phyloP scores from a whole-genome alignment of 2,797 vertebrate species.

The Premnoplex brunnescens region DNA sequence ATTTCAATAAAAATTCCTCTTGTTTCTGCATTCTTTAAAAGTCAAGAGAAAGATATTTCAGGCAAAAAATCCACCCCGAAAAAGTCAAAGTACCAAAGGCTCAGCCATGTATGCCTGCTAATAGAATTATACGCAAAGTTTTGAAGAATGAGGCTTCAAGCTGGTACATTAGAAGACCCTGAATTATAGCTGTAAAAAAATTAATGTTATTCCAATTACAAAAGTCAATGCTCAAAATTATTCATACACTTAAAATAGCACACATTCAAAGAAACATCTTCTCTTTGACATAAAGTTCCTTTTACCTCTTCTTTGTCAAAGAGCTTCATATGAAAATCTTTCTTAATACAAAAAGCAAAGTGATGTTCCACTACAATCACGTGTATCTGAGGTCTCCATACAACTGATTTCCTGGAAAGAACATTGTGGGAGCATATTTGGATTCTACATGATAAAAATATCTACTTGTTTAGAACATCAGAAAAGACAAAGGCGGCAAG shows the following conservation, averaged over 20 bases:
- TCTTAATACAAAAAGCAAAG: background rate
- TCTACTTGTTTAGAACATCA: conserved; percentile 60
- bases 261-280: background rate
- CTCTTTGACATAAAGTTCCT: background rate
- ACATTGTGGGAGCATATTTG: conserved; percentile 50
- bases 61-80: background rate
- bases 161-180: background rate
- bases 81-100: background rate
- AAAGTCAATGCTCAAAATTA: background rate
- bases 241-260: background rate
- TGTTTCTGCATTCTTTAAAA: background rate
- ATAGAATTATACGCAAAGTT: background rate
- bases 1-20: background rate
- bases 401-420: conserved; percentile 42
- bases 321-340: background rate
- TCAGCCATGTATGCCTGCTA: background rate
- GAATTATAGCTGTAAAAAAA: background rate
- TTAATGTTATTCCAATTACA: background rate
- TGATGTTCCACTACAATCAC: background rate
- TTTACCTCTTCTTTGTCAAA: background rate
- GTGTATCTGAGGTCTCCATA: background rate
- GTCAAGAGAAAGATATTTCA: background rate
- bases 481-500: conserved; percentile 52
- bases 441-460: conserved; percentile 63
- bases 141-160: background rate